Evolutionary conservation across 1,140 invertebrate species (phyloP), one percentile per base, ranked within the genome.

Genomic region (Sipha flava): DNA sequence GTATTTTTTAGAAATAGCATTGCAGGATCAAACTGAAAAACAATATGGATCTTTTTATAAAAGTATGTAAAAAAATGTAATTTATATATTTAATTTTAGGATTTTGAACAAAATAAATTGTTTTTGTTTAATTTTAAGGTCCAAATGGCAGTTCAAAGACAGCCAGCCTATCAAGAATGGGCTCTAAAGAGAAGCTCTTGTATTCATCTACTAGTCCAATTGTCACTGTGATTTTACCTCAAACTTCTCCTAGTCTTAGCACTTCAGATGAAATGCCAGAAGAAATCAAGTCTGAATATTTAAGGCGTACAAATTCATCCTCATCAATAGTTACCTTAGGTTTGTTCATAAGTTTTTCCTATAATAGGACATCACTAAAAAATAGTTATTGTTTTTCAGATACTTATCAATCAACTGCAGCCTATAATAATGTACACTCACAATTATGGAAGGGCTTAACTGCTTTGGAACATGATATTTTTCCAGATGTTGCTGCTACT

Each of bases 361-460:
- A 18, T 52, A 10, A 49, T 1, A 18, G 6, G 40, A 54, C 47
- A 21, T 9, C 0, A 34, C 3, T 73, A 23, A 23, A 14, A 16
- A 34, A 21, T 16, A 49, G 7, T n/a, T 75, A 21, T 75, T 49
- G 1, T 54, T 37, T 23, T n/a, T 59, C 59, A 77, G 73, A 77
- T 10, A 26, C 21, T 18, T 77, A 14, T 52, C 45, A 75, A 57
- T 43, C 52, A n/a, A 40, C 23, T 26, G 18, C 52, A 43, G 21
- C 73, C 1, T 52, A 43, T 21, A 77, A 88, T 70, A 92, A 91
- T 68, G 92, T 97, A 52, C 97, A 95, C 85, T 90, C 90, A 84
- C 94, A 93, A 85, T 87, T 98, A 62, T 98, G 95, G 94, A 88
- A 89, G 82, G 91, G 91, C 57, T 87, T 98, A 73, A 87, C 89